Evolutionary conservation across 2,113 vertebrate genomes (phyloP), one percentile per base, ranked within the genome.

Genomic region (Holacanthus passer): DNA sequence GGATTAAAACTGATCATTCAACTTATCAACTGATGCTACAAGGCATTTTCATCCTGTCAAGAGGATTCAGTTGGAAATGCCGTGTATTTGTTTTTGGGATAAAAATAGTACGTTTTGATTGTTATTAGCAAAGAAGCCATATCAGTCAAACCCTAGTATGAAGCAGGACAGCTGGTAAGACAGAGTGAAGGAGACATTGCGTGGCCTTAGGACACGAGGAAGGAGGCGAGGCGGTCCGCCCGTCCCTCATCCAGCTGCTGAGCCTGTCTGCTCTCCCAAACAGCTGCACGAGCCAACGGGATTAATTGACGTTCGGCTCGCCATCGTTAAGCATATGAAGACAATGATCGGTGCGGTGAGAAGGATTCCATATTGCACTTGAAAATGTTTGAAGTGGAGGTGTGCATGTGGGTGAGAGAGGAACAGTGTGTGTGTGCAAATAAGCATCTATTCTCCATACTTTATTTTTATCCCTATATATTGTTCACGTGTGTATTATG

Each of bases 381-480:
- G 56, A 56, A 47, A 45, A 62, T 45, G 58, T 81, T 76, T 78
- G 47, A 63, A 75, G 60, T 81, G 72, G 53, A 69, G 66, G 43
- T 69, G 52, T 50, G 50, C 35, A 19, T 53, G 63, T 4, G 5
- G 48, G 35, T n/a, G 24, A 63, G 45, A 63, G 60, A 48, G 66
- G 45, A 56, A 59, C 63, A 17, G n/a, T n/a, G 67, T 67, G 65
- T 68, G 70, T 73, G 53, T 82, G 60, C 48, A 53, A 56, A 56
- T 68, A 55, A 73, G 62, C 68, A 56, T 76, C 70, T 80, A 66
- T 67, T 77, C 64, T 88, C 69, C 77, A 62, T 87, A 75, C 58
- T 88, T 85, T 31, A 53, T 78, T 85, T 88, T 72, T 45, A 78
- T 52, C 67, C 71, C 56, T 85, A 67, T 84, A 89, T 88, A 84